These are phyloP conservation scores for Eustalomyia histrio DNA, from an alignment of 2,888 invertebrate species.

Conservation along the genomic window DNA sequence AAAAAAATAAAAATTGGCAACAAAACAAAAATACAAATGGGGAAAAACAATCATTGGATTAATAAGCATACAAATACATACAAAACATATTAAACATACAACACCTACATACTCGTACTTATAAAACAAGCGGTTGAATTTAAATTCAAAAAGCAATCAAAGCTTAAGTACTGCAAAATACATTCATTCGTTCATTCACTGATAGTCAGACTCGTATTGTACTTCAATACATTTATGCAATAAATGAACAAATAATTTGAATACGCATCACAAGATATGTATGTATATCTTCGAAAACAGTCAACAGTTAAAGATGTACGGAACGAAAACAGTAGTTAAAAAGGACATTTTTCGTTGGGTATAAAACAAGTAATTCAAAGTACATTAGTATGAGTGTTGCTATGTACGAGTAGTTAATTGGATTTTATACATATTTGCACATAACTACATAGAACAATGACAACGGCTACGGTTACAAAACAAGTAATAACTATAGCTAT, in stretches of 20 bases:
- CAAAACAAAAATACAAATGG: constrained; percentile 47
- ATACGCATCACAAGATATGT: constrained; percentile 47
- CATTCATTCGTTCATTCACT: not conserved
- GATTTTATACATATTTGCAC: constrained; percentile 59
- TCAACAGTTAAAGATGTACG: not conserved
- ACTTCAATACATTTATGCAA: constrained; percentile 39
- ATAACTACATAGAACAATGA: constrained; percentile 54
- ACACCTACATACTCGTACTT: constrained; percentile 24
- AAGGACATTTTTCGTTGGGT: not conserved
- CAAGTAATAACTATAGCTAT: constrained; percentile 50
- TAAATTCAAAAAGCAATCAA: constrained; percentile 44
- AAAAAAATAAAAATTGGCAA: constrained; percentile 39
- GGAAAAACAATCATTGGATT: constrained; percentile 39
- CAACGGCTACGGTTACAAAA: constrained; percentile 27
- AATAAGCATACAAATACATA: constrained; percentile 14
- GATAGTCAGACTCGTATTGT: no score
- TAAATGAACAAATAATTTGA: constrained; percentile 34
- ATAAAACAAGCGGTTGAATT: not conserved
- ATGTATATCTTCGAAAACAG: constrained; percentile 19
- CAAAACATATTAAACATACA: constrained; percentile 1
- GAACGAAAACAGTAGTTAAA: not conserved
- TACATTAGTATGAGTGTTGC: not conserved
- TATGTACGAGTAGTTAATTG: constrained; percentile 60
- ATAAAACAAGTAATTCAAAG: not conserved
- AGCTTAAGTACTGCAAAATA: constrained; percentile 47